Conservation (phyloP, 2,888 invertebrate species). For the Dendrolimus houi region DNA sequence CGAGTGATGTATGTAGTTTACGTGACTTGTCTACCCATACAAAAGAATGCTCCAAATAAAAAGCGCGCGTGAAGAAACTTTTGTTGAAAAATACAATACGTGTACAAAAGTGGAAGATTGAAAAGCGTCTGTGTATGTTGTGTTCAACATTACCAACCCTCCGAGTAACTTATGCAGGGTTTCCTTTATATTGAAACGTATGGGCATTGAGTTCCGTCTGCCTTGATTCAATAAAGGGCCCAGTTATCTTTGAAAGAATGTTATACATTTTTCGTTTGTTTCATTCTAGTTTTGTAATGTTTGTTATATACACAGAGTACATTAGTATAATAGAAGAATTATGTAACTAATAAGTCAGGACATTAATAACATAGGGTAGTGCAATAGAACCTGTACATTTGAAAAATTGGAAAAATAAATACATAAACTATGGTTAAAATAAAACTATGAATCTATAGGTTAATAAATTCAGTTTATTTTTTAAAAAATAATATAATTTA, state of each 20-base stretch:
- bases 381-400: no score
- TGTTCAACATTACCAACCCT: not conserved
- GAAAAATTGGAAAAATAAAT: no score
- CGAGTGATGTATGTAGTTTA: not conserved
- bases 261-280: not conserved
- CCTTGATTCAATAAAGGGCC: not conserved
- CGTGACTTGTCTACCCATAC: not conserved
- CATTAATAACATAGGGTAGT: no score
- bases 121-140: not conserved
- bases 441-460: no score
- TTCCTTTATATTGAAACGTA: not conserved
- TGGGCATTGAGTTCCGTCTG: not conserved
- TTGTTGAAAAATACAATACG: not conserved
- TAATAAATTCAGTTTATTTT: no score
- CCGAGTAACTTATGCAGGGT: not conserved
- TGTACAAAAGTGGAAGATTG: not conserved
- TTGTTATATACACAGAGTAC: no score
- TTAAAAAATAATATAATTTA: no score
- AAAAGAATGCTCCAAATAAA: not conserved
- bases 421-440: no score
- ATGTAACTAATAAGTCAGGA: no score
- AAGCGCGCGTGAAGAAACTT: not conserved
- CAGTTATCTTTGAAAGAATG: not conserved
- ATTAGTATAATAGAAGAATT: no score
- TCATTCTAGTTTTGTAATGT: no score